A percentile compares a stretch with the other conserved stretches of the same genome.
Evolutionary conservation across 2,797 vertebrate genomes (phyloP).

Genomic region (Sebastes hopkinsi): DNA sequence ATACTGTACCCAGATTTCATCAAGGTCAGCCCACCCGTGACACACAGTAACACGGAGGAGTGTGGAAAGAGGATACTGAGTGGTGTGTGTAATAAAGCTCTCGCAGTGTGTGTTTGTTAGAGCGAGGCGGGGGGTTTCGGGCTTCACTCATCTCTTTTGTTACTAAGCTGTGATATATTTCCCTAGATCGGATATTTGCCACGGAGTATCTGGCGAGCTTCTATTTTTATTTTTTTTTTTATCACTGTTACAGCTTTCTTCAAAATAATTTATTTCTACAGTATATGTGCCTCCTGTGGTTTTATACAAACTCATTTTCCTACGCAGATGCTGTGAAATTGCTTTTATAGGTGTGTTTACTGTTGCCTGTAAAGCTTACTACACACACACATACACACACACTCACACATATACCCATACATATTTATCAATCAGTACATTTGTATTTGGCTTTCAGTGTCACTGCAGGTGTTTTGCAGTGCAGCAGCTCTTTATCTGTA

Average conservation of each 20-base stretch:
- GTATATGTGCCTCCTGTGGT: conserved; percentile 23
- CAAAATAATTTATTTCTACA: conserved; percentile 26
- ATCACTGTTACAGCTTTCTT: not conserved
- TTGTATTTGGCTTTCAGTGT: conserved; percentile 16
- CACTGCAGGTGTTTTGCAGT: conserved; percentile 19
- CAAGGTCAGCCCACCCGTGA: conserved; percentile 11
- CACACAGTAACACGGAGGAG: not conserved
- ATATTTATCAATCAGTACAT: conserved; percentile 8
- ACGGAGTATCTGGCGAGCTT: not conserved
- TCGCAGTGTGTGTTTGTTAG: not conserved
- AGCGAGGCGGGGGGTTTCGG: not conserved
- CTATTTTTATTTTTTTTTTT: not conserved
- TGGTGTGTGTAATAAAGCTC: not conserved
- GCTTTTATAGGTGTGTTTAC: conserved; percentile 56
- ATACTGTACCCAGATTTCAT: not conserved
- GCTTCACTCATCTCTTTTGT: conserved; percentile 7
- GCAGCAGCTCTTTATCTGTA: not conserved
- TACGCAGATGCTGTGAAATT: conserved; percentile 67
- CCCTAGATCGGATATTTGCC: conserved; percentile 13
- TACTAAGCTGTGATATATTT: conserved; percentile 21
- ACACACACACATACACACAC: not conserved
- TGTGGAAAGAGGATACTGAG: not conserved
- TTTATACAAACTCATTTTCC: conserved; percentile 46
- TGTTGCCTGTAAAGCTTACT: conserved; percentile 18
- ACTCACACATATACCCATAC: not conserved